Evolutionary conservation across 2,113 vertebrate species (phyloP).

Genomic region (Sterrhoptilus dennistouni): DNA sequence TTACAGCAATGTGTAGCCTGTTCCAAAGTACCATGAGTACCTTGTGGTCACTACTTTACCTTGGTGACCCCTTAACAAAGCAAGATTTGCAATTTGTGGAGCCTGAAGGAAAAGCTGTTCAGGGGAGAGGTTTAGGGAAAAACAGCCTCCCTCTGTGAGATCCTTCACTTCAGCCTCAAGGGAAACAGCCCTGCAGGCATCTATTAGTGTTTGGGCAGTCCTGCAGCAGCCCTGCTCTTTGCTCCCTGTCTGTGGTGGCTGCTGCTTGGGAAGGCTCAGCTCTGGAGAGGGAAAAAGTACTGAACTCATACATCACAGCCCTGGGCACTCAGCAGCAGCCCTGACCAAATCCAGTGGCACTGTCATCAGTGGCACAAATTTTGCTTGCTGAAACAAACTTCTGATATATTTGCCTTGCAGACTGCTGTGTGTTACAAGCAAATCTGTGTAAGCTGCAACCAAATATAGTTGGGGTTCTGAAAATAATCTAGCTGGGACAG

Average conservation of each 20-base stretch:
- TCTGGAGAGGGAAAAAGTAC: accelerated
- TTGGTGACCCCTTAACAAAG: background rate
- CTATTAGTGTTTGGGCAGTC: background rate
- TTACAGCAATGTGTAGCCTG: background rate
- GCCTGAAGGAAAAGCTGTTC: background rate
- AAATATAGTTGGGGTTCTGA: background rate
- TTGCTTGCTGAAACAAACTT: background rate
- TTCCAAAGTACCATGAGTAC: background rate
- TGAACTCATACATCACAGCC: background rate
- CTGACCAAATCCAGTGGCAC: background rate
- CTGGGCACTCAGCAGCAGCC: accelerated
- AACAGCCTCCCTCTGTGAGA: background rate
- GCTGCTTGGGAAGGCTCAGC: accelerated
- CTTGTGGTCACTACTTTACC: background rate
- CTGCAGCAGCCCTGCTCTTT: background rate
- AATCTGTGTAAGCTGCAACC: background rate
- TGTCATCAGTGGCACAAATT: background rate
- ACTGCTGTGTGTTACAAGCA: background rate
- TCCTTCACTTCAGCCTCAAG: background rate
- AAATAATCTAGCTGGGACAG: background rate
- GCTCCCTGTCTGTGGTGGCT: background rate
- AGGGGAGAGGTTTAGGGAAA: background rate
- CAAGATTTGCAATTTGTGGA: background rate
- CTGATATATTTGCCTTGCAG: background rate
- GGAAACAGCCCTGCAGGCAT: background rate